Conservation (phyloP, 2,113 vertebrate species). For the Indicator indicator region DNA sequence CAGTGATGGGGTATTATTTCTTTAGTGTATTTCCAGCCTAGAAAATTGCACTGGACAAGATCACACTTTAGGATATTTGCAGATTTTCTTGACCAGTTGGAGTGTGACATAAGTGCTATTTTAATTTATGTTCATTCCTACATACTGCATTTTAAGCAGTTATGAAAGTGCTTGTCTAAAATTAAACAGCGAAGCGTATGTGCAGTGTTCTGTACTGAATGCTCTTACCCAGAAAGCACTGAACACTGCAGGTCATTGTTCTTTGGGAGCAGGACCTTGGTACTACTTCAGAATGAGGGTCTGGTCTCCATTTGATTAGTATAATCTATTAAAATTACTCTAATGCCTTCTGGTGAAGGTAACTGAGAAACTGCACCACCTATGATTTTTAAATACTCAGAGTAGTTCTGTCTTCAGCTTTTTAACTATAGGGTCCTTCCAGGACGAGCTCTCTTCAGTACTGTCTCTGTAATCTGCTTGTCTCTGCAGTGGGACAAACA, state of each 20-base stretch:
- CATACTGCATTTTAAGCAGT: accelerated
- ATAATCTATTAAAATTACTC: neutral
- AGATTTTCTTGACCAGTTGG: neutral
- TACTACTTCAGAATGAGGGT: neutral
- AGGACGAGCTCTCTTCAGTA: neutral
- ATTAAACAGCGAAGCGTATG: neutral
- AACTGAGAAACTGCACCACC: neutral
- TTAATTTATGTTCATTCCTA: neutral
- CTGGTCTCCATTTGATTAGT: neutral
- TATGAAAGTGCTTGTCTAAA: neutral
- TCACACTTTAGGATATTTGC: neutral
- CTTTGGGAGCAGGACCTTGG: neutral
- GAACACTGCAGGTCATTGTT: neutral
- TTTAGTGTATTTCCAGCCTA: neutral
- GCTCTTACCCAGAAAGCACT: neutral
- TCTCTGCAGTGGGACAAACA: neutral
- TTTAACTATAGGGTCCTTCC: neutral
- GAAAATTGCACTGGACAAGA: neutral
- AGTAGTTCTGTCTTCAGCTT: neutral
- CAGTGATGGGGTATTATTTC: neutral
- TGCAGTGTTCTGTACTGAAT: neutral
- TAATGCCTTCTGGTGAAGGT: neutral
- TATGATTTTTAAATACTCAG: neutral
- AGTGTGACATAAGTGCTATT: neutral
- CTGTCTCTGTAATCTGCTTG: neutral